Evolutionary conservation across 2,113 vertebrate genomes (phyloP), one percentile per base, ranked within the genome.

Genomic region (Hippoglossus stenolepis): DNA sequence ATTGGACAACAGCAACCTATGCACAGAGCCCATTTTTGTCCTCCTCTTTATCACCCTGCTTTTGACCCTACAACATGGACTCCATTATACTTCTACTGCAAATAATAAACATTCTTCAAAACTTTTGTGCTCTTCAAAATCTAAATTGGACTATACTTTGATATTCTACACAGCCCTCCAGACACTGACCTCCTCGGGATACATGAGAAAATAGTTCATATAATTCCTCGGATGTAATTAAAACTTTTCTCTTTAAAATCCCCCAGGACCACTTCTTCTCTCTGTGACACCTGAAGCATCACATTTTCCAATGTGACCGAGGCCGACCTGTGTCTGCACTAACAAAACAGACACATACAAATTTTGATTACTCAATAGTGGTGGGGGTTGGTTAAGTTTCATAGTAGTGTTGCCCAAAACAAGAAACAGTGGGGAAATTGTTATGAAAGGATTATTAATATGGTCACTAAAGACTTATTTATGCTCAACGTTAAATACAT

Each of bases 281-380:
- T 59, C 1, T 43, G 43, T 15, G 57, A 60, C 2, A 40, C 78
- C 66, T 28, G 40, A 26, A 70, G 83, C 63, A 21, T 49, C 60
- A 62, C 57, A 69, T 73, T 72, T 71, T 70, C 74, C 74, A 79
- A 76, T 78, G 71, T 70, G 64, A 65, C 20, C 35, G 23, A 72
- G 23, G 54, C 23, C 59, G 40, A 85, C 14, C 31, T 62, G 38
- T 54, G 18, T 40, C 38, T 40, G 38, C 38, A 12, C 38, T 40
- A 40, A 40, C 2, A 40, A 3, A 40, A 40, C 11, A 12, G 38
- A 40, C 12, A 40, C 38, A 40, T 28, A 28, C 5, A 28, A 5
- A 28, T 28, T 0, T 28, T 28, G 28, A 6, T 28, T 28, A 28
- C 28, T 11, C 38, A 10, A 0, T 11, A 40, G 38, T 12, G 38